Evolutionary conservation across 2,797 vertebrate species (phyloP).

Genomic region (Masticophis lateralis): DNA sequence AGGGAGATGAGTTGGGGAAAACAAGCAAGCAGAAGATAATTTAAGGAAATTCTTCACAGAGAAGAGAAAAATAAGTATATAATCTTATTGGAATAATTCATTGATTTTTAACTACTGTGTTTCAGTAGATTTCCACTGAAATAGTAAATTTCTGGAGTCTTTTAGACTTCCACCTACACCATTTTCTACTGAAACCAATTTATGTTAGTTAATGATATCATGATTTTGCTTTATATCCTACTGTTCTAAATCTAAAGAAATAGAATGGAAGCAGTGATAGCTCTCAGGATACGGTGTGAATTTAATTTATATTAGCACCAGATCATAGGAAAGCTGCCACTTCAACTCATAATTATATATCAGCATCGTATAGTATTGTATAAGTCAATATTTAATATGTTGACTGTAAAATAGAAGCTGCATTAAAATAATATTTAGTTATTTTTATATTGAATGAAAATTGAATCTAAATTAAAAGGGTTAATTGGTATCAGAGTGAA

Average conservation of each 20-base stretch:
- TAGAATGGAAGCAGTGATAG: background rate
- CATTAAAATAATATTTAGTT: background rate
- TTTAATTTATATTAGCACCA: background rate
- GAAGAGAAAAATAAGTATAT: background rate
- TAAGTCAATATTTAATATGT: background rate
- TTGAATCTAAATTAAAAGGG: background rate
- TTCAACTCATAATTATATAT: background rate
- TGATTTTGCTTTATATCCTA: background rate
- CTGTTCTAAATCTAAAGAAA: background rate
- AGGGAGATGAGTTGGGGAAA: background rate
- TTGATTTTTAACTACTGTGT: background rate
- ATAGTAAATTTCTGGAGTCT: background rate
- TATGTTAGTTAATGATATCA: background rate
- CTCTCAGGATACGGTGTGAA: too few relatives aligned
- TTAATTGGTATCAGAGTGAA: background rate
- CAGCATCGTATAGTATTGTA: background rate
- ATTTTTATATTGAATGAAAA: conserved; percentile 14
- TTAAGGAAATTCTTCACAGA: background rate
- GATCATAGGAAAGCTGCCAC: background rate
- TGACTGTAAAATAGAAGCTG: background rate
- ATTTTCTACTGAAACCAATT: background rate
- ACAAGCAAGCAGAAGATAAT: background rate
- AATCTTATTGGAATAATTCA: background rate
- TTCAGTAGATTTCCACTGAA: background rate
- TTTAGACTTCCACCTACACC: background rate